Evolutionary conservation across 2,888 invertebrate species (phyloP).

Genomic region (Zootermopsis nevadensis): DNA sequence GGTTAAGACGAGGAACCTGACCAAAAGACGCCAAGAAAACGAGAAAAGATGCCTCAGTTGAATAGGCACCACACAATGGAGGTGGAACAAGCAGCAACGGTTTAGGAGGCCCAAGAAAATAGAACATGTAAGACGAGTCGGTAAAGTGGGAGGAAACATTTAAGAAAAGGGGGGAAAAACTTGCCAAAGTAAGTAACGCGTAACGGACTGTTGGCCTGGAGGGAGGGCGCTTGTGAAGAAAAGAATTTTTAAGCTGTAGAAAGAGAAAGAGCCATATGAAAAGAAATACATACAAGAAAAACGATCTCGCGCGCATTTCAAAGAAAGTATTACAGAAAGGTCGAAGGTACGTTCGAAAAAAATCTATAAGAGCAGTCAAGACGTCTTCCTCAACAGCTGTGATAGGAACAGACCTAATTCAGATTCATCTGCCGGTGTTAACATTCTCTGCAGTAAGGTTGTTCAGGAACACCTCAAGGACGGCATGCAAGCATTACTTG

Average conservation of each 20-base stretch:
- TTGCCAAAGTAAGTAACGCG: not conserved
- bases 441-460: too few species aligned
- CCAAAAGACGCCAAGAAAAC: not conserved
- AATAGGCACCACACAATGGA: not conserved
- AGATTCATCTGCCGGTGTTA: too few species aligned
- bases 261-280: not conserved
- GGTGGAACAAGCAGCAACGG: not conserved
- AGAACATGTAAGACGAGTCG: not conserved
- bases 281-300: not conserved
- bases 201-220: not conserved
- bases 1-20: not conserved
- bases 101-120: conserved; percentile 1
- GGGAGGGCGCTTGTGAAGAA: not conserved
- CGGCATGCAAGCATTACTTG: too few species aligned
- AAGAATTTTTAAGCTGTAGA: not conserved
- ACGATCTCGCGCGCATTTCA: not conserved
- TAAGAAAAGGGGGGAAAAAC: not conserved
- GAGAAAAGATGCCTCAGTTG: not conserved
- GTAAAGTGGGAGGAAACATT: not conserved
- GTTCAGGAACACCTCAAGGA: too few species aligned
- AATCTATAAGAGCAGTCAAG: not conserved
- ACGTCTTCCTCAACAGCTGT: not conserved
- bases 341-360: not conserved
- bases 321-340: too few species aligned
- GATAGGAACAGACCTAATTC: not conserved